Conservation (phyloP, 2,797 vertebrate species). For the Sebastolobus altivelis region DNA sequence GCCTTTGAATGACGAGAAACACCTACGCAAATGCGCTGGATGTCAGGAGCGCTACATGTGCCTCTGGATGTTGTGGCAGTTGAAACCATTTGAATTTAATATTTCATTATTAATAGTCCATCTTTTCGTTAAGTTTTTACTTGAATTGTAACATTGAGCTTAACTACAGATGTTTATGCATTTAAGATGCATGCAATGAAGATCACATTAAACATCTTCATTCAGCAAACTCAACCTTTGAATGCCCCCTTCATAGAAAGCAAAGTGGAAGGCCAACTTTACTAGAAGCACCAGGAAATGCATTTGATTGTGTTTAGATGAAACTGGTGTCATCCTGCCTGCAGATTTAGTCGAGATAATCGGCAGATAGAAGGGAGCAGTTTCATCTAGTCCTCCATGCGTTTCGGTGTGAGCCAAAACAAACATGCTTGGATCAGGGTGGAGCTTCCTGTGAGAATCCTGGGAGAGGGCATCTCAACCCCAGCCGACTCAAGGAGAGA, state of each 20-base stretch:
- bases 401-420: constrained; percentile 70
- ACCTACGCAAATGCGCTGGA: background rate
- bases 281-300: background rate
- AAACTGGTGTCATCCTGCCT: constrained; percentile 32
- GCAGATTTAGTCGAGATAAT: constrained; percentile 54
- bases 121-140: background rate
- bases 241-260: background rate
- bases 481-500: constrained; percentile 46
- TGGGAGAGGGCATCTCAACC: constrained; percentile 68
- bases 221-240: background rate
- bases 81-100: background rate
- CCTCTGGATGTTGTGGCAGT: background rate
- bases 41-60: background rate
- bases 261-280: background rate
- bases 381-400: constrained; percentile 55
- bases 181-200: background rate
- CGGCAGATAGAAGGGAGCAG: constrained; percentile 46
- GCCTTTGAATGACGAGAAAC: constrained; percentile 21
- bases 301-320: constrained; percentile 4
- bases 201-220: background rate
- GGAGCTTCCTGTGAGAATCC: constrained; percentile 79
- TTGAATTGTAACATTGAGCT: background rate
- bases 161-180: background rate
- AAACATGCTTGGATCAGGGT: constrained; percentile 76
- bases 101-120: background rate